Evolutionary conservation across 92 coral and sea anemone genomes (phyloP).

Genomic region (Phenganax marumi): DNA sequence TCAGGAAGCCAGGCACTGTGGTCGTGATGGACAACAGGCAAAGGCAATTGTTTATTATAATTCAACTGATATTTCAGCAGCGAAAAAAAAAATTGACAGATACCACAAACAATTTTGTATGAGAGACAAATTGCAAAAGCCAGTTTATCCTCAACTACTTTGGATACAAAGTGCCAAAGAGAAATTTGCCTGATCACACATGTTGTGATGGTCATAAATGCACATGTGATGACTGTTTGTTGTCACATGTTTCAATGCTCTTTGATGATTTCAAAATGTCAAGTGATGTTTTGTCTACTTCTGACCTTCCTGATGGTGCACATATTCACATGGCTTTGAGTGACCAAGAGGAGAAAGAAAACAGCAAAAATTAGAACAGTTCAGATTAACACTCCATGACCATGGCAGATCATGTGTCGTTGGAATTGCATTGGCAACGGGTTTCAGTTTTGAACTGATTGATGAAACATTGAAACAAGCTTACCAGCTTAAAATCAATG

Average conservation of each 20-base stretch:
- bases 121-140: conserved; percentile 48
- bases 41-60: conserved; percentile 51
- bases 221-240: background rate
- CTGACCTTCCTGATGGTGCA: background rate
- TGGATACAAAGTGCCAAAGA: conserved; percentile 40
- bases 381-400: too few relatives aligned
- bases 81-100: conserved; percentile 40
- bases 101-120: conserved; percentile 47
- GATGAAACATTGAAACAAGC: too few relatives aligned
- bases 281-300: background rate
- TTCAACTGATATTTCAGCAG: conserved; percentile 51
- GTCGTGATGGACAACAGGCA: conserved; percentile 59
- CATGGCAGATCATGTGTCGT: too few relatives aligned
- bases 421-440: too few relatives aligned
- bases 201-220: conserved; percentile 60
- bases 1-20: conserved; percentile 63
- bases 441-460: too few relatives aligned
- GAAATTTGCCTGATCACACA: conserved; percentile 31
- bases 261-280: background rate
- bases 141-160: conserved; percentile 55
- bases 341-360: background rate
- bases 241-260: background rate
- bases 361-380: background rate
- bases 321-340: background rate
- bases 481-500: too few relatives aligned